Evolutionary conservation across 2,797 vertebrate genomes (phyloP).

Genomic region (Denticeps clupeoides): DNA sequence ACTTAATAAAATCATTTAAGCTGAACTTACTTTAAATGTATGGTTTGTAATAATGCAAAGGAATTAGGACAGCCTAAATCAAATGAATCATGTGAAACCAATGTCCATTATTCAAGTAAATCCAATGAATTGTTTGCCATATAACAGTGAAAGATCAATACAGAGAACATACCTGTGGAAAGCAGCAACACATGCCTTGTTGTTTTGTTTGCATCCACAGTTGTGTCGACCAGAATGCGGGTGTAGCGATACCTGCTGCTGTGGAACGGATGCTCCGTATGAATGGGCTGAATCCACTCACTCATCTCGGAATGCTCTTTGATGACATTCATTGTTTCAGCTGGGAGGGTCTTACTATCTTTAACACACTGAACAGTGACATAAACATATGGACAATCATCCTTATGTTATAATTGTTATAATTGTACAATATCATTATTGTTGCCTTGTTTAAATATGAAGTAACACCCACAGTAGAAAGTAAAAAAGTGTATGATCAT

Average conservation of each 20-base stretch:
- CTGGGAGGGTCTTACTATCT: slow-evolving; percentile 43
- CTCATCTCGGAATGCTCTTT: slow-evolving; percentile 58
- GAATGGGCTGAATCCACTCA: slow-evolving; percentile 49
- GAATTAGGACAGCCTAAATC: background rate
- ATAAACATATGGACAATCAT: too few species aligned
- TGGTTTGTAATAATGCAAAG: too few species aligned
- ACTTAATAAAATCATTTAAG: too few species aligned
- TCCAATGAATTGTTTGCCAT: background rate
- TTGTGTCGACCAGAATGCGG: slow-evolving; percentile 54
- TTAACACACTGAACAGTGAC: slow-evolving; percentile 56
- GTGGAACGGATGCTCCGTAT: slow-evolving; percentile 45
- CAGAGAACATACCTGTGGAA: slow-evolving; percentile 50
- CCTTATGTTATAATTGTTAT: too few species aligned
- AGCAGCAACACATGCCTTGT: slow-evolving; percentile 52
- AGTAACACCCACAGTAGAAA: too few species aligned
- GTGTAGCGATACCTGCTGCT: slow-evolving; percentile 56
- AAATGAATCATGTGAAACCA: background rate
- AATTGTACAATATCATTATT: too few species aligned
- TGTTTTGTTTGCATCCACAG: slow-evolving; percentile 36
- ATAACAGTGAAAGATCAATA: background rate
- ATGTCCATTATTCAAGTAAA: too few species aligned
- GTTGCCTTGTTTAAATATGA: too few species aligned
- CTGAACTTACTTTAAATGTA: too few species aligned
- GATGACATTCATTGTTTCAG: slow-evolving; percentile 39
- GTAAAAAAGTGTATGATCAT: too few species aligned